Conservation (phyloP, 2,113 vertebrate genomes). For the Entelurus aequoreus region DNA sequence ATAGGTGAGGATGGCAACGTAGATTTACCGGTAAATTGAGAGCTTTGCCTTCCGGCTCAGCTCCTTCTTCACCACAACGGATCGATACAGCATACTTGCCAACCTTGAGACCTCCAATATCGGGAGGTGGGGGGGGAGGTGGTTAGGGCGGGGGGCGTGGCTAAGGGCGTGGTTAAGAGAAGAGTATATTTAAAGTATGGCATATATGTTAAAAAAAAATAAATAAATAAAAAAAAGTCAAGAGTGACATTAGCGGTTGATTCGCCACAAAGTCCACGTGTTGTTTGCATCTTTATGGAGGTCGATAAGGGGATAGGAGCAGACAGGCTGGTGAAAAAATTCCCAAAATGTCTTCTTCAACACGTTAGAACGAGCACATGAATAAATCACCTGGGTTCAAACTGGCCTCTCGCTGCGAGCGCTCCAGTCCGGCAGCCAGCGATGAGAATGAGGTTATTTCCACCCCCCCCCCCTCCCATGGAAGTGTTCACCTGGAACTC, state of each 20-base stretch:
- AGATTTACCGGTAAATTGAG: no score
- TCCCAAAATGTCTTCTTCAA: conserved; percentile 9
- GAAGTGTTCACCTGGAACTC: conserved; percentile 5
- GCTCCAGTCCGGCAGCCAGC: conserved; percentile 1
- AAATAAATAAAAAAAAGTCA: no score
- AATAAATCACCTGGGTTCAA: conserved; percentile 18
- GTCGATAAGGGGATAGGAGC: neutral
- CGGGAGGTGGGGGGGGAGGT: no score
- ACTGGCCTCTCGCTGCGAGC: conserved; percentile 5
- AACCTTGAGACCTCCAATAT: no score
- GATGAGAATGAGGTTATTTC: conserved; percentile 12
- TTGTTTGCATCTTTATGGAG: neutral
- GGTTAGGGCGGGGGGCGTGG: no score
- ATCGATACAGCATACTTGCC: no score
- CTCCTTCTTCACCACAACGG: no score
- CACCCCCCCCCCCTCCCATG: neutral
- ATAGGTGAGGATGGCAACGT: no score
- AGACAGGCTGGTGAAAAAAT: neutral
- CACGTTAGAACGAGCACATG: conserved; percentile 4
- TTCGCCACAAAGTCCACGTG: neutral
- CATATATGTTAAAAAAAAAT: neutral
- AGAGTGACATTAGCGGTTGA: neutral
- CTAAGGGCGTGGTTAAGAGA: no score
- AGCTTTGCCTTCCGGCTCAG: no score
- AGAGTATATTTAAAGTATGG: no score